Percentiles rank a stretch among this genome's conserved stretches.
These are phyloP conservation scores for Tonatia bakeri DNA, from an alignment of 2,113 vertebrate species.

Conservation along the genomic window DNA sequence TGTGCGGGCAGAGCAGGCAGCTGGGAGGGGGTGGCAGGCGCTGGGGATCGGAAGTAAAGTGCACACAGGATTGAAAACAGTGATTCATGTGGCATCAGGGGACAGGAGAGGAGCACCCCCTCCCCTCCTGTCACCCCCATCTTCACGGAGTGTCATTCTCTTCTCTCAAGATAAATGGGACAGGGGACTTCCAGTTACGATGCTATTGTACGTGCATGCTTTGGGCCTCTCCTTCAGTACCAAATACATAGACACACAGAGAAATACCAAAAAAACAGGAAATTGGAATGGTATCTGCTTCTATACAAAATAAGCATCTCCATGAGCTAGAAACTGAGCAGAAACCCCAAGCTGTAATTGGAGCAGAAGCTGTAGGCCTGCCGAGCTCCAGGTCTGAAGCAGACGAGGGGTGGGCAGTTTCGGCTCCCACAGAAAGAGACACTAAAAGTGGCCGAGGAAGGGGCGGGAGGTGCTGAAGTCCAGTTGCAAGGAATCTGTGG, in stretches of 20 bases:
- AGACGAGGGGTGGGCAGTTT: not conserved
- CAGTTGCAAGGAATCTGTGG: not conserved
- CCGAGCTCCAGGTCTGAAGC: not conserved
- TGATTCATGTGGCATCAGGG: not conserved
- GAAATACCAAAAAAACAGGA: not conserved
- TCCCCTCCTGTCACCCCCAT: rapidly evolving
- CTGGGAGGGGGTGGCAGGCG: not conserved
- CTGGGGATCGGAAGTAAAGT: not conserved
- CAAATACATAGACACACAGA: not conserved
- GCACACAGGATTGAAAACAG: not conserved
- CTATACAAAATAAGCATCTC: not conserved
- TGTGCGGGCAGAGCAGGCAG: not conserved
- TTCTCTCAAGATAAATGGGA: not conserved
- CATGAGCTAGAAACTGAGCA: not conserved
- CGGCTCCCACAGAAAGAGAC: not conserved
- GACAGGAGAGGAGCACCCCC: not conserved
- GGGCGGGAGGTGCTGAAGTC: not conserved
- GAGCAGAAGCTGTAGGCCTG: not conserved
- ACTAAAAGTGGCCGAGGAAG: rapidly evolving
- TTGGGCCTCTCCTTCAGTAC: not conserved
- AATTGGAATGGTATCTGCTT: not conserved
- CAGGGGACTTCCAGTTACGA: not conserved
- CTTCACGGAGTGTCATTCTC: not conserved
- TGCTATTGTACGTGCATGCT: not conserved
- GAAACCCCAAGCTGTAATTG: not conserved